Conservation (phyloP, 1,140 invertebrate genomes). For the Linepithema humile region DNA sequence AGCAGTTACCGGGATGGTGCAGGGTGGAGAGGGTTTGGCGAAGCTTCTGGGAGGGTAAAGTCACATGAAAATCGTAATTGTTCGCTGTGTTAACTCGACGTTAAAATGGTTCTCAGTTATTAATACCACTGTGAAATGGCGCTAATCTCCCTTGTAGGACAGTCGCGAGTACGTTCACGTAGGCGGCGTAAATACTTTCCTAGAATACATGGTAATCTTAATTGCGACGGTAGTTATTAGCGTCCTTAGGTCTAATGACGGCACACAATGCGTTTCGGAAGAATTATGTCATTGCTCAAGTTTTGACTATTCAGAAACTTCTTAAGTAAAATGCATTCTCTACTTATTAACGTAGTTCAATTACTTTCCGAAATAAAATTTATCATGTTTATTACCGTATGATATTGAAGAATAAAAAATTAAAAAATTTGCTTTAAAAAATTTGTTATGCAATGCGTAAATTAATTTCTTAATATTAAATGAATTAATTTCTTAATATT, state of each 20-base stretch:
- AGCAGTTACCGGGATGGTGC: slow-evolving; percentile 1
- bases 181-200: slow-evolving; percentile 40
- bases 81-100: slow-evolving; percentile 43
- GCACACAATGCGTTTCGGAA: slow-evolving; percentile 1
- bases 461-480: slow-evolving; percentile 1
- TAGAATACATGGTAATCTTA: slow-evolving; percentile 27
- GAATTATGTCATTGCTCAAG: slow-evolving; percentile 4
- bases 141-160: slow-evolving; percentile 37
- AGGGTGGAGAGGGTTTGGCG: background rate
- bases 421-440: no score
- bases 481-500: background rate
- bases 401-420: no score
- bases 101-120: slow-evolving; percentile 62
- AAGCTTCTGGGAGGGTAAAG: slow-evolving; percentile 43
- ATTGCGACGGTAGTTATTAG: slow-evolving; percentile 39
- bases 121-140: slow-evolving; percentile 42
- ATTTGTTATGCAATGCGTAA: no score
- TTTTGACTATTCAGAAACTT: background rate
- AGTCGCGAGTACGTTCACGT: slow-evolving; percentile 39
- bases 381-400: background rate
- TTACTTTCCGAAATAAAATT: background rate
- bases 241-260: slow-evolving; percentile 18
- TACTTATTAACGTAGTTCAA: background rate
- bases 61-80: slow-evolving; percentile 61
- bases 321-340: background rate